These are phyloP conservation scores for Amniataba percoides DNA, from an alignment of 2,797 vertebrate species.

Conservation along the genomic window DNA sequence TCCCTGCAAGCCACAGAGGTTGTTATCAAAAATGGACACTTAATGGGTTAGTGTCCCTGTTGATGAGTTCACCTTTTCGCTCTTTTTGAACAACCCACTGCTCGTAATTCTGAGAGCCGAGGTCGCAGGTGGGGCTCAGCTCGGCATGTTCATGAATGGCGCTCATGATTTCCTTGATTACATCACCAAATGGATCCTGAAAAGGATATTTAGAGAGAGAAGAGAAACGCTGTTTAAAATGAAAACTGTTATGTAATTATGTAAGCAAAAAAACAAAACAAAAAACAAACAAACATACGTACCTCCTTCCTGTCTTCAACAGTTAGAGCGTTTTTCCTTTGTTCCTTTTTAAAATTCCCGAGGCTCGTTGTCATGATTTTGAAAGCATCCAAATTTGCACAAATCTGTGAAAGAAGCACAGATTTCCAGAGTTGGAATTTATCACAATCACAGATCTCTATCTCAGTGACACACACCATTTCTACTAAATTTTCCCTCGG, in stretches of 20 bases:
- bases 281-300: neutral
- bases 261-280: neutral
- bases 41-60: neutral
- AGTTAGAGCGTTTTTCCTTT: conserved; percentile 85
- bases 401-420: conserved; percentile 88
- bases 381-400: conserved; percentile 93
- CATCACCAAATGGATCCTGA: conserved; percentile 95
- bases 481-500: neutral
- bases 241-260: neutral
- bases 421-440: neutral
- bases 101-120: conserved; percentile 94
- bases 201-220: conserved; percentile 34
- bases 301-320: conserved; percentile 90
- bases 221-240: neutral
- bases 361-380: conserved; percentile 90
- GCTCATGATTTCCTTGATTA: conserved; percentile 92
- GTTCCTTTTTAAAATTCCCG: conserved; percentile 85
- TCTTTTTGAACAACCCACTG: conserved; percentile 93
- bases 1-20: neutral
- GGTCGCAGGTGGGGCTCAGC: conserved; percentile 86
- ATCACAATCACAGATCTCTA: conserved; percentile 27
- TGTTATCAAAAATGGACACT: neutral
- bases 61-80: conserved; percentile 84
- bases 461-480: neutral
- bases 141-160: conserved; percentile 89